Percentiles rank a stretch among this genome's conserved stretches.
Evolutionary conservation across 2,888 invertebrate species (phyloP).

Genomic region (Coleophora deauratella): DNA sequence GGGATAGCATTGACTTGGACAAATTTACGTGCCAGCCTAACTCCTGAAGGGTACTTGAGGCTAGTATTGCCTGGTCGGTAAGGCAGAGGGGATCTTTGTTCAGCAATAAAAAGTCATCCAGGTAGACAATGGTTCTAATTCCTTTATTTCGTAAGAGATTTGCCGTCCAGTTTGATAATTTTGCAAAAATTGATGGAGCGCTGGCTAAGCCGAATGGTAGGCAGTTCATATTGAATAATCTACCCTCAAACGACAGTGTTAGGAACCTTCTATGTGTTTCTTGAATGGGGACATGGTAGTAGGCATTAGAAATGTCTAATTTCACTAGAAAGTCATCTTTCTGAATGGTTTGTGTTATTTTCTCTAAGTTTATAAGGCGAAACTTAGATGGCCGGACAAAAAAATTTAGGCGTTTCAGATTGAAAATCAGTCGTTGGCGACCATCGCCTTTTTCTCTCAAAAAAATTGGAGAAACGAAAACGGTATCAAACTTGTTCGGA

Average conservation of each 20-base stretch:
- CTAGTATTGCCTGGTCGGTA: neutral
- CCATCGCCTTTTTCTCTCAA: too few relatives aligned
- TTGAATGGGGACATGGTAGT: slow-evolving; percentile 11
- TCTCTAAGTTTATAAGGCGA: slow-evolving; percentile 8
- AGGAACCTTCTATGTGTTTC: slow-evolving; percentile 15
- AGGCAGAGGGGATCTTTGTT: slow-evolving; percentile 7
- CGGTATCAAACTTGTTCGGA: too few relatives aligned
- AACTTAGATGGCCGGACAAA: slow-evolving; percentile 7
- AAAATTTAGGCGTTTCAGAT: slow-evolving; percentile 10
- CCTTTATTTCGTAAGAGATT: slow-evolving; percentile 7
- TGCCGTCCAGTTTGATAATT: slow-evolving; percentile 16
- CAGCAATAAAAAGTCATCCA: slow-evolving; percentile 14
- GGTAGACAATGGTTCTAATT: slow-evolving; percentile 5
- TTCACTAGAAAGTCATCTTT: slow-evolving; percentile 13
- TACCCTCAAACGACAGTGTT: slow-evolving; percentile 10
- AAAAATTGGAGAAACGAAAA: too few relatives aligned
- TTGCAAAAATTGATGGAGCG: slow-evolving; percentile 14
- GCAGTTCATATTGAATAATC: slow-evolving; percentile 12
- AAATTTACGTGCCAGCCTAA: slow-evolving; percentile 14
- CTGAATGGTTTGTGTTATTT: slow-evolving; percentile 8
- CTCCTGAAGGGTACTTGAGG: neutral
- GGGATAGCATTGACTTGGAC: slow-evolving; percentile 2
- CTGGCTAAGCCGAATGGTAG: slow-evolving; percentile 16
- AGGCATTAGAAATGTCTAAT: slow-evolving; percentile 18
- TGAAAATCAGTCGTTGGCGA: slow-evolving; percentile 11